Conservation (phyloP, 1,140 invertebrate genomes). For the Armadillidium nasatum region DNA sequence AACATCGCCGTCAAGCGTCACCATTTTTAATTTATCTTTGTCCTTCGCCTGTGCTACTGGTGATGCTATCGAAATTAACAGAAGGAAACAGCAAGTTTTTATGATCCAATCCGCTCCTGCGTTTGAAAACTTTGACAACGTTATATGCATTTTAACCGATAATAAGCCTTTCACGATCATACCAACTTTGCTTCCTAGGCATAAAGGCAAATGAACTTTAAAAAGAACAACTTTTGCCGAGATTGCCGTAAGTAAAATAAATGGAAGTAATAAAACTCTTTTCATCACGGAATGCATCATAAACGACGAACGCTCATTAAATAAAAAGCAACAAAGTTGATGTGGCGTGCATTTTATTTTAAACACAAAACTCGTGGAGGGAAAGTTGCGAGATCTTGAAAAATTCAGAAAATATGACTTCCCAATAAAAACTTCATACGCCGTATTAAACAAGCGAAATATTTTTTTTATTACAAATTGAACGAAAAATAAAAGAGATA, state of each 20-base stretch:
- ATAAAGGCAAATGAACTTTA: background rate
- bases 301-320: too few relatives aligned
- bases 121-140: background rate
- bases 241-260: background rate
- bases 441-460: too few relatives aligned
- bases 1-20: slow-evolving; percentile 39
- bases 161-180: background rate
- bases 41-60: slow-evolving; percentile 4
- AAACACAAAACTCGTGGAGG: too few relatives aligned
- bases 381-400: too few relatives aligned
- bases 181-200: background rate
- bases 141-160: background rate
- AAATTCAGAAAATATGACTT: too few relatives aligned
- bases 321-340: too few relatives aligned
- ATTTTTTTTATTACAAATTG: too few relatives aligned
- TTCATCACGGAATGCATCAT: too few relatives aligned
- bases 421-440: too few relatives aligned
- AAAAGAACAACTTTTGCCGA: background rate
- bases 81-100: background rate
- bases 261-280: too few relatives aligned
- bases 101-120: background rate
- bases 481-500: too few relatives aligned
- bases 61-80: background rate
- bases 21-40: slow-evolving; percentile 37
- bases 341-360: too few relatives aligned